Percentiles rank a stretch among this genome's conserved stretches.
phyloP scores from a whole-genome alignment of 1,140 invertebrate species.

The Nymphalis io region DNA sequence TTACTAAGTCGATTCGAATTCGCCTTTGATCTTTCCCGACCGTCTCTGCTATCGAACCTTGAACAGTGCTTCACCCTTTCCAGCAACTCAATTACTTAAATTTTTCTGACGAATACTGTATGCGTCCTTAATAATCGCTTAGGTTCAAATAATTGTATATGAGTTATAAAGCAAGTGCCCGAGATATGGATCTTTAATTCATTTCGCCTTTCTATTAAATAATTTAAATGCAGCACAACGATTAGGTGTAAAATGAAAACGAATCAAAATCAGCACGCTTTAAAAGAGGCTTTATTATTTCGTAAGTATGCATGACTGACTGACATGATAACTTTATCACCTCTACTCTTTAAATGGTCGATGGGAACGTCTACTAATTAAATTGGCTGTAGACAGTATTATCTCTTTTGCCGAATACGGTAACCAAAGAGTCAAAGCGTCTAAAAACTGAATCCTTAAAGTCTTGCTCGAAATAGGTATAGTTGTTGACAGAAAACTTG shows the following conservation, averaged over 20 bases:
- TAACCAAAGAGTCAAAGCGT: slow-evolving; percentile 49
- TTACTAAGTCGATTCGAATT: slow-evolving; percentile 56
- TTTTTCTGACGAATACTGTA: slow-evolving; percentile 22
- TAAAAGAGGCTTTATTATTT: slow-evolving; percentile 55
- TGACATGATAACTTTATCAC: slow-evolving; percentile 73
- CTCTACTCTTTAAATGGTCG: slow-evolving; percentile 41
- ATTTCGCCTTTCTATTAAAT: slow-evolving; percentile 34
- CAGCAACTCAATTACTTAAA: slow-evolving; percentile 31
- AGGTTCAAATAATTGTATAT: slow-evolving; percentile 8
- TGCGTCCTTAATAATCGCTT: slow-evolving; percentile 30
- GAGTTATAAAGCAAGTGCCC: slow-evolving; percentile 29
- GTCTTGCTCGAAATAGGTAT: slow-evolving; percentile 37
- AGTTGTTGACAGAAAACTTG: slow-evolving; percentile 58
- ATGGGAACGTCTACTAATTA: slow-evolving; percentile 67
- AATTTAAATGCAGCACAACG: slow-evolving; percentile 37
- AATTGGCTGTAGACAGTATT: slow-evolving; percentile 59
- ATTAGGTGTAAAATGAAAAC: slow-evolving; percentile 41
- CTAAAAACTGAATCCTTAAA: slow-evolving; percentile 69
- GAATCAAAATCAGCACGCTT: slow-evolving; percentile 37
- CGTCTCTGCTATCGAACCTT: slow-evolving; percentile 53
- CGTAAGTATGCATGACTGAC: slow-evolving; percentile 63
- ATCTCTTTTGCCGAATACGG: slow-evolving; percentile 58
- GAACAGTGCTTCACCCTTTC: slow-evolving; percentile 41
- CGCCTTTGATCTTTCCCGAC: slow-evolving; percentile 73
- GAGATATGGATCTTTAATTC: slow-evolving; percentile 31